A percentile compares a stretch with the other conserved stretches of the same genome.
Conservation (phyloP, 2,888 invertebrate genomes). For the Habrosyne pyritoides region DNA sequence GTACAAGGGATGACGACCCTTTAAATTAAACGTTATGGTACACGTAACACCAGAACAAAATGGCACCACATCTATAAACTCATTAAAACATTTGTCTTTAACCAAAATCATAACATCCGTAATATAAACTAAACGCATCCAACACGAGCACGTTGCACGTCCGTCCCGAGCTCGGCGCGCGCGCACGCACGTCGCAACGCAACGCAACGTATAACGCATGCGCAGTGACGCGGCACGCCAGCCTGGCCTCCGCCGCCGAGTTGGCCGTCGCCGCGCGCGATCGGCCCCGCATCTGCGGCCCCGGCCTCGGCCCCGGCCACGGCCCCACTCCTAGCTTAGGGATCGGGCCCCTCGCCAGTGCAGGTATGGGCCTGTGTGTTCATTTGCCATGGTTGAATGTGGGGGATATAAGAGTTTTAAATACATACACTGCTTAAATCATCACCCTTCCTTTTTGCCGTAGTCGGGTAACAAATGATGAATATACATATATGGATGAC, state of each 20-base stretch:
- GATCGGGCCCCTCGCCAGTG: slow-evolving; percentile 5
- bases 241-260: slow-evolving; percentile 68
- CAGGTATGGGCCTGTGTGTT: slow-evolving; percentile 11
- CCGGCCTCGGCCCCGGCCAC: slow-evolving; percentile 60
- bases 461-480: no score
- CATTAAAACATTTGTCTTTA: no score
- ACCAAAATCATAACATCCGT: not conserved
- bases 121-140: not conserved
- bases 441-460: no score
- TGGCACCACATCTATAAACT: no score
- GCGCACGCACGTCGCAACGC: slow-evolving; percentile 33
- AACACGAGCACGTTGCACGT: no score
- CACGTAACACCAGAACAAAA: no score
- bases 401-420: not conserved
- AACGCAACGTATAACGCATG: slow-evolving; percentile 56
- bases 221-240: slow-evolving; percentile 79
- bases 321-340: slow-evolving; percentile 20
- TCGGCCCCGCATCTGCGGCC: slow-evolving; percentile 48
- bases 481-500: no score
- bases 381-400: not conserved
- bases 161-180: slow-evolving; percentile 28
- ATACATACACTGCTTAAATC: no score
- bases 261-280: slow-evolving; percentile 56
- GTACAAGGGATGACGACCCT: no score
- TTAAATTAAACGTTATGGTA: no score